Evolutionary conservation across 2,888 invertebrate genomes (phyloP).

Genomic region (Penaeus monodon): DNA sequence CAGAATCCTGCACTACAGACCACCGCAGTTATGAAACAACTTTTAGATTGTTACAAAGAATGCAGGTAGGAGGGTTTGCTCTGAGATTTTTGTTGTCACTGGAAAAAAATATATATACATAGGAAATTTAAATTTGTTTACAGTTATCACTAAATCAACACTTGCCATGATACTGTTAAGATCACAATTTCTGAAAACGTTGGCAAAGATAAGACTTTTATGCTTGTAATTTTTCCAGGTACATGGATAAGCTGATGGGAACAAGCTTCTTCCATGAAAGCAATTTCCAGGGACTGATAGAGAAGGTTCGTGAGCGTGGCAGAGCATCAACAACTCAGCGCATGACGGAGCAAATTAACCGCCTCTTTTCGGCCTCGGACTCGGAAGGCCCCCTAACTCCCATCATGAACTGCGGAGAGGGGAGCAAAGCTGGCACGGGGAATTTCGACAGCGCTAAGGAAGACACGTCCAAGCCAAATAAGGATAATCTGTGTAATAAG

Average conservation of each 20-base stretch:
- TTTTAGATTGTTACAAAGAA: constrained; percentile 86
- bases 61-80: constrained; percentile 72
- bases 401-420: constrained; percentile 27
- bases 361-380: constrained; percentile 59
- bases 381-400: constrained; percentile 31
- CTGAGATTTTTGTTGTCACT: neutral
- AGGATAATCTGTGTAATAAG: constrained; percentile 35
- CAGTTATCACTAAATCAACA: too few relatives aligned
- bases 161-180: too few relatives aligned
- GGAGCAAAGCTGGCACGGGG: neutral
- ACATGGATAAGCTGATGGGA: constrained; percentile 86
- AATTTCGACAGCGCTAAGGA: constrained; percentile 9
- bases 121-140: too few relatives aligned
- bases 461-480: constrained; percentile 29
- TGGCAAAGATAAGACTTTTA: neutral
- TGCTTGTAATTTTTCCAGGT: constrained; percentile 71
- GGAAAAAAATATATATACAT: too few relatives aligned
- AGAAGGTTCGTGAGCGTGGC: constrained; percentile 82
- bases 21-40: constrained; percentile 81
- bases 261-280: constrained; percentile 86
- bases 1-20: constrained; percentile 82
- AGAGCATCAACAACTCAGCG: constrained; percentile 78
- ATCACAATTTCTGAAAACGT: too few relatives aligned
- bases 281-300: constrained; percentile 75
- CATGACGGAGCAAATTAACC: constrained; percentile 72